Conservation (phyloP, 2,113 vertebrate genomes). For the Callospermophilus lateralis region DNA sequence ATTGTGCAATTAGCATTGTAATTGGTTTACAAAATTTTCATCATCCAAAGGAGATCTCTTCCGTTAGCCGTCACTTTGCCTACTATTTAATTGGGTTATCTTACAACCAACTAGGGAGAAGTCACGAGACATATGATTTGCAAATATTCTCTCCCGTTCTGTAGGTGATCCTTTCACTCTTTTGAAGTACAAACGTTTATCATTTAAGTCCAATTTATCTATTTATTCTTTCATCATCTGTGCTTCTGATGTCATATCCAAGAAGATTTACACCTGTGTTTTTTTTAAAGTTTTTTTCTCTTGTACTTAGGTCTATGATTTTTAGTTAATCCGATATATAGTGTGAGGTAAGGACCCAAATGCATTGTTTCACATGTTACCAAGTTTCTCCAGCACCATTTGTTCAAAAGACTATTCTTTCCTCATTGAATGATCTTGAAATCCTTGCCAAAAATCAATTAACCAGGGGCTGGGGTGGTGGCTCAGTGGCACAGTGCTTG, state of each 20-base stretch:
- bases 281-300: neutral
- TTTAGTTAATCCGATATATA: neutral
- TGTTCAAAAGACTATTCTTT: neutral
- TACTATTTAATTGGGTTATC: neutral
- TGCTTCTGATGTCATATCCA: neutral
- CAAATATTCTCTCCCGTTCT: neutral
- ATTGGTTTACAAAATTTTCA: conserved; percentile 15
- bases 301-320: neutral
- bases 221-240: neutral
- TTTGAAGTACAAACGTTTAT: neutral
- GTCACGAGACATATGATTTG: neutral
- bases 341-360: neutral
- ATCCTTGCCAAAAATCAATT: neutral
- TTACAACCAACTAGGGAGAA: neutral
- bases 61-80: neutral
- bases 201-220: neutral
- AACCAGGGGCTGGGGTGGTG: neutral
- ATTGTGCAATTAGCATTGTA: neutral
- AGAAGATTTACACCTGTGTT: neutral
- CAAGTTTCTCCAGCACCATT: neutral
- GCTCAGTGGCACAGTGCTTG: too few species aligned
- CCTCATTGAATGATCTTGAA: neutral
- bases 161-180: neutral
- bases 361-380: neutral
- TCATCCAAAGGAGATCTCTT: neutral